Evolutionary conservation across 2,888 invertebrate species (phyloP).

Genomic region (Megaustenia siamemsis): DNA sequence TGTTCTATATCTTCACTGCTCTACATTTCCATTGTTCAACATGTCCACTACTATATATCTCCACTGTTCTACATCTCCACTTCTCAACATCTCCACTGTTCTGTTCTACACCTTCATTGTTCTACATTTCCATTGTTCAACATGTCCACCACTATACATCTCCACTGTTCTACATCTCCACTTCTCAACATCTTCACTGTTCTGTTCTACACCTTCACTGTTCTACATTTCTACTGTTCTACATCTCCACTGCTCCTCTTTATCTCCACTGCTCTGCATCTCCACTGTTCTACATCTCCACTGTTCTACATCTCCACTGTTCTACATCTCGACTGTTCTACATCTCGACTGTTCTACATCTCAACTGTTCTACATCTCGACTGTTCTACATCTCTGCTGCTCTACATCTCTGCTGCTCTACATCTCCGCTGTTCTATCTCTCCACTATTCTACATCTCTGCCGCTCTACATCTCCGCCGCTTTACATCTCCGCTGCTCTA

Average conservation of each 20-base stretch:
- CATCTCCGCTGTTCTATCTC: neutral
- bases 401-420: neutral
- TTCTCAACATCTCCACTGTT: neutral
- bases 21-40: neutral
- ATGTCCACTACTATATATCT: neutral
- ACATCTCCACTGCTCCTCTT: neutral
- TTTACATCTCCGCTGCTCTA: neutral
- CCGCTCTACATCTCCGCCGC: neutral
- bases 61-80: neutral
- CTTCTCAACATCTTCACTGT: neutral
- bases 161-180: neutral
- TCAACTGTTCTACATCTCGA: neutral
- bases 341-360: neutral
- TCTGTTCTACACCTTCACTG: neutral
- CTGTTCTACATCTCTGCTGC: neutral
- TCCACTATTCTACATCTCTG: neutral
- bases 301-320: neutral
- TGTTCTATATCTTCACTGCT: neutral
- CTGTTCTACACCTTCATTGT: neutral
- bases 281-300: neutral
- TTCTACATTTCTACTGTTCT: neutral
- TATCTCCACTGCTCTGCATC: neutral
- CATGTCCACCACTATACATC: neutral
- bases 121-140: neutral
- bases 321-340: neutral